A percentile compares a stretch with the other conserved stretches of the same genome.
Evolutionary conservation across 2,113 vertebrate species (phyloP).

Genomic region (Crotalus viridis): DNA sequence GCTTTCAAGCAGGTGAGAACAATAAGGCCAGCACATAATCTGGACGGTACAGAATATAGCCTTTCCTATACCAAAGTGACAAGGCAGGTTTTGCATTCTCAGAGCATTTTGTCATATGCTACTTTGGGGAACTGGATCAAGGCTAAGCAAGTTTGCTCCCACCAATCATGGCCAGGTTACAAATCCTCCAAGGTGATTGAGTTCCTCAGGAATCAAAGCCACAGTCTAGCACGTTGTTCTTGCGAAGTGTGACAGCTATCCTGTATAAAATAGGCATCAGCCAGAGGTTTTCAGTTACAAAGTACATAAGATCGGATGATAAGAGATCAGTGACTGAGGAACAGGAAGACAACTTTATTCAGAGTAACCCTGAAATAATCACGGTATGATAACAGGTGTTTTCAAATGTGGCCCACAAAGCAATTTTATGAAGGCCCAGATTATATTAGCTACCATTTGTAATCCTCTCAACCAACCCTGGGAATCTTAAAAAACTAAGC

Average conservation of each 20-base stretch:
- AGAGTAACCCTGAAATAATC: background rate
- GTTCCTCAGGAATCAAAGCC: background rate
- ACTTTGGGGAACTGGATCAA: background rate
- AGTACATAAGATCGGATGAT: background rate
- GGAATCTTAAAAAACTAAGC: background rate
- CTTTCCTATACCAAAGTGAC: constrained; percentile 1
- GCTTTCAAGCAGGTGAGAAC: background rate
- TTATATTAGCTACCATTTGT: background rate
- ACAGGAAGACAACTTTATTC: background rate
- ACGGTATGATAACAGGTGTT: background rate
- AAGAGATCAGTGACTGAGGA: background rate
- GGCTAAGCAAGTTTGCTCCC: background rate
- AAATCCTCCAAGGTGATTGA: background rate
- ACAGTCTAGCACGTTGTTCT: background rate
- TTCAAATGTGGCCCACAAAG: background rate
- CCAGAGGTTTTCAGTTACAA: background rate
- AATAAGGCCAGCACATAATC: accelerated
- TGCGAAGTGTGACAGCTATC: background rate
- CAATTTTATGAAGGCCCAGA: background rate
- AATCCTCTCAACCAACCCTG: background rate
- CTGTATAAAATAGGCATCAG: background rate
- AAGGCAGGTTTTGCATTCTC: constrained; percentile 35
- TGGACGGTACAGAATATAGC: accelerated
- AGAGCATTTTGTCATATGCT: accelerated
- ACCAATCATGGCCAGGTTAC: background rate